These are phyloP conservation scores for Grantiella picta DNA, from an alignment of 2,113 vertebrate species.

Conservation along the genomic window DNA sequence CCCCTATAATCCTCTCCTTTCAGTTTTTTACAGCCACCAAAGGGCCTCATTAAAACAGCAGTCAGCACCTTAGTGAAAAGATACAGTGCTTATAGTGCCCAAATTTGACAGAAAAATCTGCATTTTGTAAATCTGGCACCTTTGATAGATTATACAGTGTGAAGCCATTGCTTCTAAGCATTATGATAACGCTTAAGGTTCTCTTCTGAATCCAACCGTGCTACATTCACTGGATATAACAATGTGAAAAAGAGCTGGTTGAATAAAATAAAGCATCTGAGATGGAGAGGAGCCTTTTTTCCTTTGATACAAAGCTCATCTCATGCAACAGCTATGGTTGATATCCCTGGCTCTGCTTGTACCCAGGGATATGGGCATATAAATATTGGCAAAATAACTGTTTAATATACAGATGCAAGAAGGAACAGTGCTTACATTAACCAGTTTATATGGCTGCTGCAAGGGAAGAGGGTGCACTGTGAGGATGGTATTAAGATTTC, in stretches of 20 bases:
- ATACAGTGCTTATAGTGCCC: constrained; percentile 80
- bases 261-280: constrained; percentile 73
- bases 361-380: background rate
- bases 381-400: constrained; percentile 55
- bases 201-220: constrained; percentile 78
- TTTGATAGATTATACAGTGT: constrained; percentile 88
- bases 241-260: constrained; percentile 71
- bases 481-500: background rate
- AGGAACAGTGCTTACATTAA: background rate
- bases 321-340: constrained; percentile 35
- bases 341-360: constrained; percentile 46
- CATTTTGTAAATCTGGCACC: constrained; percentile 89
- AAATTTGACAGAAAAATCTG: constrained; percentile 85
- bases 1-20: constrained; percentile 82
- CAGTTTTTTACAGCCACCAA: constrained; percentile 89
- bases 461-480: background rate
- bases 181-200: constrained; percentile 77
- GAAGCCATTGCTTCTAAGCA: constrained; percentile 82
- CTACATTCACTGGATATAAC: constrained; percentile 74
- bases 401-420: constrained; percentile 16
- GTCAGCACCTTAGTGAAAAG: constrained; percentile 84
- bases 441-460: background rate
- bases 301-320: constrained; percentile 66
- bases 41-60: constrained; percentile 89
- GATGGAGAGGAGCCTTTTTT: constrained; percentile 69